phyloP scores from a whole-genome alignment of 1,140 invertebrate genomes.

The Pseudomyrmex concolor region DNA sequence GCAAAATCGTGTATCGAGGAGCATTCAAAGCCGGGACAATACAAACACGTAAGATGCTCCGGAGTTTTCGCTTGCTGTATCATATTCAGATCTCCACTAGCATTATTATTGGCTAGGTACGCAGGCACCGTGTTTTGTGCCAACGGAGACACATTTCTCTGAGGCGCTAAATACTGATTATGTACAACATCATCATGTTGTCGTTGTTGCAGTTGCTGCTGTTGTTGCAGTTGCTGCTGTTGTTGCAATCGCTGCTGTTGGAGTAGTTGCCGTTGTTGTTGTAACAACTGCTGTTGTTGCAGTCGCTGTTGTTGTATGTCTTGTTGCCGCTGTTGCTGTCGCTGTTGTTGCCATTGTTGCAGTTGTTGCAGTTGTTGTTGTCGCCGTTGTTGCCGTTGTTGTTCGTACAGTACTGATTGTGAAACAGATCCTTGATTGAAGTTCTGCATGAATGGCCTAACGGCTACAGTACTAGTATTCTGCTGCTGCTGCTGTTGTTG shows the following conservation, averaged over 20 bases:
- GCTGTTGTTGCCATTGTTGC: no score
- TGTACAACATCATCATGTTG: neutral
- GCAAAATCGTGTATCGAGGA: neutral
- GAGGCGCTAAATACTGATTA: constrained; percentile 48
- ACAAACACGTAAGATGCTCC: neutral
- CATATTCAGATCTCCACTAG: neutral
- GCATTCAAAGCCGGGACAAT: constrained; percentile 28
- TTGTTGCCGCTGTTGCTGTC: no score
- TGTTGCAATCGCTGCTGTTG: neutral
- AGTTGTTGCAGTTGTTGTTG: no score
- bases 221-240: neutral
- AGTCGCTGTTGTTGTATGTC: no score
- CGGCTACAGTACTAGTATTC: no score
- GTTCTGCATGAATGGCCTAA: no score
- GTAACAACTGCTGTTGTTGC: no score
- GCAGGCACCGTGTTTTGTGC: neutral
- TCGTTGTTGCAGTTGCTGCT: neutral
- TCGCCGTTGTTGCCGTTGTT: no score
- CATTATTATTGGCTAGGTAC: neutral
- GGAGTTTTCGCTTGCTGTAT: constrained; percentile 25
- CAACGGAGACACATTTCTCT: neutral
- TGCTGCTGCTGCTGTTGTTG: no score
- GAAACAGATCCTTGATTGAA: no score
- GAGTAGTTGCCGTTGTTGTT: no score
- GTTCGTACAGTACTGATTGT: no score